Conservation (phyloP, 1,140 invertebrate genomes). For the Ceratoteleas bidentatus region DNA sequence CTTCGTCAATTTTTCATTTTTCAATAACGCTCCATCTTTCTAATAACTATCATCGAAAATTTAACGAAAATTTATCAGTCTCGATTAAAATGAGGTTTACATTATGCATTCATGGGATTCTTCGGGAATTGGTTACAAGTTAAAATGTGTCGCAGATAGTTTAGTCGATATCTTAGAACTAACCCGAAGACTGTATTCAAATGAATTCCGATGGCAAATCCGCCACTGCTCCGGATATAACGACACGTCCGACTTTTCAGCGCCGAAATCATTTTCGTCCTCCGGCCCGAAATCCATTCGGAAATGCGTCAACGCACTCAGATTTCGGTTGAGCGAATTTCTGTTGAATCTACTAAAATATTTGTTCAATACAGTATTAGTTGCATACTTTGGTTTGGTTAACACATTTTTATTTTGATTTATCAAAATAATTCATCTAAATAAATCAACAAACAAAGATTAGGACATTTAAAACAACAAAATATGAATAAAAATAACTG, state of each 20-base stretch:
- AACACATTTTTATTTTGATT: too few relatives aligned
- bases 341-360: too few relatives aligned
- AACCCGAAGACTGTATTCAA: conserved; percentile 49
- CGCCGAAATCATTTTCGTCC: conserved; percentile 1
- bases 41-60: conserved; percentile 27
- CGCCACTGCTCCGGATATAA: conserved; percentile 22
- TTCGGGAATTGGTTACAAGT: conserved; percentile 45
- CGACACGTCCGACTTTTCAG: conserved; percentile 7
- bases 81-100: conserved; percentile 37
- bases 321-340: too few relatives aligned
- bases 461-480: too few relatives aligned
- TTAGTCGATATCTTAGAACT: conserved; percentile 47
- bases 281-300: not conserved
- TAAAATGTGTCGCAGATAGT: conserved; percentile 54
- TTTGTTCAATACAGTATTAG: too few relatives aligned
- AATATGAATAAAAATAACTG: too few relatives aligned
- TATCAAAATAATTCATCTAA: too few relatives aligned
- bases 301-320: too few relatives aligned
- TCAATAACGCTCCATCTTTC: not conserved
- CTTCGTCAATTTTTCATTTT: not conserved
- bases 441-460: too few relatives aligned
- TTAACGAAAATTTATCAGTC: conserved; percentile 39
- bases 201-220: conserved; percentile 45
- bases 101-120: conserved; percentile 53
- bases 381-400: too few relatives aligned